These are phyloP conservation scores for Cheumatopsyche charites DNA, from an alignment of 1,140 invertebrate genomes.

Conservation along the genomic window DNA sequence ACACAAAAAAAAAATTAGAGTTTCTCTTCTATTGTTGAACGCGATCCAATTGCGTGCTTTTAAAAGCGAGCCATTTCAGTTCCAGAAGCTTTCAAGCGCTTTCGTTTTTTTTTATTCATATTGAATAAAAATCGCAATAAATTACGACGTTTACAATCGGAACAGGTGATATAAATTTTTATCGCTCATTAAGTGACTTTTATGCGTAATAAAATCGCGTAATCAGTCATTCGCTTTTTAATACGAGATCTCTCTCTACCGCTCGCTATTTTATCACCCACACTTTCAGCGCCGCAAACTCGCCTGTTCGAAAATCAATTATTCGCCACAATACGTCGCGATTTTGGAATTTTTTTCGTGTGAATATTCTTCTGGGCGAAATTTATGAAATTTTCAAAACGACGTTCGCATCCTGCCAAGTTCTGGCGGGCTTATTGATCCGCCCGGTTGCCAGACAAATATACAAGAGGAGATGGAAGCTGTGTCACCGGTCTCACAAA, in stretches of 20 bases:
- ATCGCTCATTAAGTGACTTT: conserved; percentile 23
- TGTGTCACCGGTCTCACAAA: conserved; percentile 28
- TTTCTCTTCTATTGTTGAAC: conserved; percentile 9
- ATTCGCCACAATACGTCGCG: background rate
- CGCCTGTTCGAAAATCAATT: background rate
- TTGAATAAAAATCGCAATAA: background rate
- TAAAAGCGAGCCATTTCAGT: background rate
- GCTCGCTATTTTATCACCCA: background rate
- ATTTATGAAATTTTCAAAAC: conserved; percentile 17
- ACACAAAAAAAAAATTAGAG: background rate
- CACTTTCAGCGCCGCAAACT: background rate
- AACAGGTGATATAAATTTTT: conserved; percentile 21
- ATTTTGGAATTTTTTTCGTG: background rate
- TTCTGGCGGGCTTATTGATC: conserved; percentile 32
- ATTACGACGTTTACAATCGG: conserved; percentile 19
- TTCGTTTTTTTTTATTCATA: too few relatives aligned
- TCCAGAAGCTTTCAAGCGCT: background rate
- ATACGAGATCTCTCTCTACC: background rate
- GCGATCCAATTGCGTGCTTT: background rate
- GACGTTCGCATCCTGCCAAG: conserved; percentile 5
- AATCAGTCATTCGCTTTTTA: conserved; percentile 14
- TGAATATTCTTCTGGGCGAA: background rate
- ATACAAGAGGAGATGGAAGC: conserved; percentile 30
- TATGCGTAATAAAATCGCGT: conserved; percentile 21
- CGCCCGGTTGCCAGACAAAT: conserved; percentile 29